These are phyloP conservation scores for Tenebrio molitor DNA, from an alignment of 1,140 invertebrate species.

Conservation along the genomic window DNA sequence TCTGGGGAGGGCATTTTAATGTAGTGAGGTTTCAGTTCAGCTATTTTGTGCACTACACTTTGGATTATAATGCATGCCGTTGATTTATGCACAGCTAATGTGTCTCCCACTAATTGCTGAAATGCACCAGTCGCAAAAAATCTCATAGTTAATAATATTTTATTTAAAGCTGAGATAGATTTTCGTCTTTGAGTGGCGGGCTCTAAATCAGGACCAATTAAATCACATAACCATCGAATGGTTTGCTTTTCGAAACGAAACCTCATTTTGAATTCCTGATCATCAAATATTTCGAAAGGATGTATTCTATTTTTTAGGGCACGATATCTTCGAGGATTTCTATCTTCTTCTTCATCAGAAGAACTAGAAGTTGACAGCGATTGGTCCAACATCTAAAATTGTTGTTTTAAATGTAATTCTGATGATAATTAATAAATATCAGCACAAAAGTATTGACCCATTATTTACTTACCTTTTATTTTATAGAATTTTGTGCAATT, in stretches of 20 bases:
- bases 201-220: neutral
- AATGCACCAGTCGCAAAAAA: no score
- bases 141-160: neutral
- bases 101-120: no score
- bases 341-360: neutral
- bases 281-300: neutral
- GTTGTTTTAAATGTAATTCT: neutral
- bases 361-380: neutral
- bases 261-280: neutral
- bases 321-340: neutral
- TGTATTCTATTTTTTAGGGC: neutral
- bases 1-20: neutral
- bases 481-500: neutral
- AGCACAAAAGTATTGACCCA: neutral
- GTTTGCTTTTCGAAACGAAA: neutral
- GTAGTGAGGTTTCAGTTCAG: neutral
- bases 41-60: neutral
- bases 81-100: neutral
- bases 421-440: no score
- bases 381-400: neutral
- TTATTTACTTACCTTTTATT: neutral
- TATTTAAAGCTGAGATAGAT: neutral
- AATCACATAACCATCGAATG: neutral
- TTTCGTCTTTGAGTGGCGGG: neutral
- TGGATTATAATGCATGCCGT: neutral